A percentile compares a stretch with the other conserved stretches of the same genome.
phyloP scores from a whole-genome alignment of 2,113 vertebrate genomes.

The Gambusia affinis region DNA sequence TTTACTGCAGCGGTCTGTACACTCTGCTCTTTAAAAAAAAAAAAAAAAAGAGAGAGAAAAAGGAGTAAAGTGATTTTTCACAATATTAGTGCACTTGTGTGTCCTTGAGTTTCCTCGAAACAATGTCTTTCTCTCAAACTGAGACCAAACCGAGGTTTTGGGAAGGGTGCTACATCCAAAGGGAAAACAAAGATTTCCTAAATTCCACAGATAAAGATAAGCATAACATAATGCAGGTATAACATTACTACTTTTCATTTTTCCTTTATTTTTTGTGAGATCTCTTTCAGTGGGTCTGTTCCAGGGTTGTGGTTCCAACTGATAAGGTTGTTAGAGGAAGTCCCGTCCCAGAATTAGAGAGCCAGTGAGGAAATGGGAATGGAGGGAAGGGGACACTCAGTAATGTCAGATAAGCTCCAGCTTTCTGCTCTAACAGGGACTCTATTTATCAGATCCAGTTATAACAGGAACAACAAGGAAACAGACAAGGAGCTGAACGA shows the following conservation, averaged over 20 bases:
- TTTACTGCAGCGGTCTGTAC: too few relatives aligned
- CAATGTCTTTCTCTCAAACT: too few relatives aligned
- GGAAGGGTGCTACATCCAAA: too few relatives aligned
- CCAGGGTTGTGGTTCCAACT: slow-evolving; percentile 78
- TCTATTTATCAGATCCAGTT: slow-evolving; percentile 42
- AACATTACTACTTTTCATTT: slow-evolving; percentile 49
- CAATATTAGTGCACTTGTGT: too few relatives aligned
- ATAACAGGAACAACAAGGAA: slow-evolving; percentile 37
- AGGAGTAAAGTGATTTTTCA: too few relatives aligned
- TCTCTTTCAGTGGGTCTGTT: slow-evolving; percentile 42
- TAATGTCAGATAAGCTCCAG: slow-evolving; percentile 66
- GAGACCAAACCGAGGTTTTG: too few relatives aligned
- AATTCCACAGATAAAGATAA: too few relatives aligned
- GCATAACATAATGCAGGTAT: slow-evolving; percentile 31
- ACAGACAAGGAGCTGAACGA: not conserved
- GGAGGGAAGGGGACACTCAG: slow-evolving; percentile 45
- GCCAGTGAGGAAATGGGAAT: slow-evolving; percentile 69
- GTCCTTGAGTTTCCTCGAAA: too few relatives aligned
- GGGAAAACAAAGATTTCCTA: too few relatives aligned
- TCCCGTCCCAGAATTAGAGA: slow-evolving; percentile 78
- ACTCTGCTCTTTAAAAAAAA: too few relatives aligned
- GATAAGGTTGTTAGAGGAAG: slow-evolving; percentile 82
- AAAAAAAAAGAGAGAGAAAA: too few relatives aligned
- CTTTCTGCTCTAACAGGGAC: slow-evolving; percentile 21
- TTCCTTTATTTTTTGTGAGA: slow-evolving; percentile 24